phyloP scores from a whole-genome alignment of 2,797 vertebrate species.

The Phoebastria nigripes region DNA sequence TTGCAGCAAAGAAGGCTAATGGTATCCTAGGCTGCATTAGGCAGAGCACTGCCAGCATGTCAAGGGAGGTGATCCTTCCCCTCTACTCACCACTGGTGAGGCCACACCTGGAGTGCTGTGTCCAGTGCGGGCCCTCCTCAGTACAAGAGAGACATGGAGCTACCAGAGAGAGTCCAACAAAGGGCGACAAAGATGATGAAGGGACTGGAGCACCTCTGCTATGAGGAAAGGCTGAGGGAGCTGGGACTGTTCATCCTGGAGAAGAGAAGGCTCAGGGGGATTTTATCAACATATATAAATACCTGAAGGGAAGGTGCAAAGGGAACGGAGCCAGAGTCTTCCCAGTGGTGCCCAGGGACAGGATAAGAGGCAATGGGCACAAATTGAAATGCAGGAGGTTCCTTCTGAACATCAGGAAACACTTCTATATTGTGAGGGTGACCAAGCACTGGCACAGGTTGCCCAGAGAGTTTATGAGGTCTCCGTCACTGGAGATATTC shows the following conservation, averaged over 20 bases:
- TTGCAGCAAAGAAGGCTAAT: background rate
- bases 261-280: background rate
- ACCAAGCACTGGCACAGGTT: background rate
- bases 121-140: background rate
- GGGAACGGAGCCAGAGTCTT: background rate
- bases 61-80: background rate
- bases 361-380: background rate
- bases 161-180: background rate
- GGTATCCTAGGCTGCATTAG: background rate
- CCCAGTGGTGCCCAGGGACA: background rate
- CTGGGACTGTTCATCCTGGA: background rate
- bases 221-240: background rate
- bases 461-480: background rate
- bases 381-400: background rate
- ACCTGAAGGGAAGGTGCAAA: background rate
- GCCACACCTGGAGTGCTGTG: background rate
- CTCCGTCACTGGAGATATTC: background rate
- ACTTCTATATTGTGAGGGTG: background rate
- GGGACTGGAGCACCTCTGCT: background rate
- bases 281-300: background rate
- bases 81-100: background rate
- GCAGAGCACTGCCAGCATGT: background rate
- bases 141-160: background rate
- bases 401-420: background rate
- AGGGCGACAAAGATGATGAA: background rate